These are phyloP conservation scores for Brachionus calyciflorus DNA, from an alignment of 1,140 invertebrate genomes.

Conservation along the genomic window DNA sequence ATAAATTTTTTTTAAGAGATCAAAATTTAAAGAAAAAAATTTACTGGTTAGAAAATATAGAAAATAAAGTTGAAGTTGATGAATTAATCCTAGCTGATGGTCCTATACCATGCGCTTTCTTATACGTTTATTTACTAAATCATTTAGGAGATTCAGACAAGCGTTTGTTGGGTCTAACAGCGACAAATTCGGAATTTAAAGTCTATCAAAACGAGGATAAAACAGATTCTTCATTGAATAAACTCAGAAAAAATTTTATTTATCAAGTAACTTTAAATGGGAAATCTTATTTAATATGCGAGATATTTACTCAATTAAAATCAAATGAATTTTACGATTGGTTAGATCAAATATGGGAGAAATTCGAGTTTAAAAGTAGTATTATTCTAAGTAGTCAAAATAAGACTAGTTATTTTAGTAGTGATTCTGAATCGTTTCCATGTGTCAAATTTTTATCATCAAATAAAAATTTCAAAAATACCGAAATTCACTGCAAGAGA, in stretches of 20 bases:
- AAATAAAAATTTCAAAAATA: not conserved
- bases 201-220: not conserved
- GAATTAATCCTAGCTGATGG: constrained; percentile 38
- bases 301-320: constrained; percentile 1
- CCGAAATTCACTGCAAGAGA: not conserved
- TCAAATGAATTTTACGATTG: constrained; percentile 39
- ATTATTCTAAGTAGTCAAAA: constrained; percentile 32
- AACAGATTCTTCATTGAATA: not conserved
- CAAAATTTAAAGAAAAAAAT: constrained; percentile 26
- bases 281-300: constrained; percentile 19
- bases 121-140: constrained; percentile 26
- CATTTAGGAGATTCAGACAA: constrained; percentile 18
- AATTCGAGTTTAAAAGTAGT: constrained; percentile 6
- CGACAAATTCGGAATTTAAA: constrained; percentile 43
- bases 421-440: not conserved
- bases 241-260: constrained; percentile 22
- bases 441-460: constrained; percentile 44
- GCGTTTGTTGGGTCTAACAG: constrained; percentile 12
- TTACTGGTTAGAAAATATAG: constrained; percentile 12
- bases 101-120: constrained; percentile 25
- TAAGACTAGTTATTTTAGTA: constrained; percentile 16
- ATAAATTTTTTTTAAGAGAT: constrained; percentile 13
- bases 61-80: constrained; percentile 26
- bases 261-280: not conserved
- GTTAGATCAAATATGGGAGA: constrained; percentile 43